Percentiles rank a stretch among this genome's conserved stretches.
Evolutionary conservation across 2,113 vertebrate species (phyloP).

Genomic region (Mobula birostris): DNA sequence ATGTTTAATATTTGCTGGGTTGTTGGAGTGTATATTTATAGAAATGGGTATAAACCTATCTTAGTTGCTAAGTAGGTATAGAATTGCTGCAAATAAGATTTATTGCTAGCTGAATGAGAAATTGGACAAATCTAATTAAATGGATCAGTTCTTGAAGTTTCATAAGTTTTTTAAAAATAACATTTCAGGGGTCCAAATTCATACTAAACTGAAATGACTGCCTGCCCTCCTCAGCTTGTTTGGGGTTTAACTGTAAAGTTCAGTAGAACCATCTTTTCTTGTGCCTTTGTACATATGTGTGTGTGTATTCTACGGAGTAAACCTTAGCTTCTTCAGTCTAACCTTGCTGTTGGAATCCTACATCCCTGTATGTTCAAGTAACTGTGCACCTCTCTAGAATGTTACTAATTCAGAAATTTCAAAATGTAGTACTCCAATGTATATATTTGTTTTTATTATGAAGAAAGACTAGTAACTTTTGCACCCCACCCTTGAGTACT

Average conservation of each 20-base stretch:
- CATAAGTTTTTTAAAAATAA: background rate
- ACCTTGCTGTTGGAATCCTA: too few relatives aligned
- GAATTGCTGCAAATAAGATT: background rate
- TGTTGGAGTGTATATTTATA: background rate
- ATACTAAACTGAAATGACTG: background rate
- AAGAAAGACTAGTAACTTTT: background rate
- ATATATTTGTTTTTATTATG: too few relatives aligned
- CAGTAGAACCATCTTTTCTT: background rate
- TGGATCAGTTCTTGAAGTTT: background rate
- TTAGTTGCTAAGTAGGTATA: background rate
- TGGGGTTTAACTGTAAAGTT: conserved; percentile 6
- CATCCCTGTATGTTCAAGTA: too few relatives aligned
- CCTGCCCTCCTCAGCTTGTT: background rate
- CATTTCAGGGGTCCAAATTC: background rate
- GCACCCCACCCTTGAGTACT: background rate
- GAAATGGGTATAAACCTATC: background rate
- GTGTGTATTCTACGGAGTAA: background rate
- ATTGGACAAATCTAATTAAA: background rate
- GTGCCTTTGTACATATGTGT: background rate
- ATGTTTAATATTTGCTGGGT: background rate
- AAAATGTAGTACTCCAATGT: background rate
- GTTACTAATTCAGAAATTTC: background rate
- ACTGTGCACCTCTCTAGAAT: too few relatives aligned
- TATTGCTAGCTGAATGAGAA: background rate
- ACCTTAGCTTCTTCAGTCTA: too few relatives aligned